A percentile compares a stretch with the other conserved stretches of the same genome.
Evolutionary conservation across 2,888 invertebrate genomes (phyloP).

Genomic region (Magallana nippona): DNA sequence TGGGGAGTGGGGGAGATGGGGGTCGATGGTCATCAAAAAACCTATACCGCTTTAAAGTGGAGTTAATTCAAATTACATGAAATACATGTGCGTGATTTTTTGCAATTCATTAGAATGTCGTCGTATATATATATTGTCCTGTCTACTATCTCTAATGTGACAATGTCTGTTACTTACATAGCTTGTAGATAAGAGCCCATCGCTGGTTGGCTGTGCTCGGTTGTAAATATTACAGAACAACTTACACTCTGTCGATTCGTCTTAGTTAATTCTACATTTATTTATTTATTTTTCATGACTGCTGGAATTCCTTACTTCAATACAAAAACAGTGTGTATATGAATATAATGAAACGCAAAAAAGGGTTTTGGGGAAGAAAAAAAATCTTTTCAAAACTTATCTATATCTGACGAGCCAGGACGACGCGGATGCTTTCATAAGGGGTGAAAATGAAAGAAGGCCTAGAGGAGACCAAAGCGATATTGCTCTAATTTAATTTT

Average conservation of each 20-base stretch:
- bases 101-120: too few relatives aligned
- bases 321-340: neutral
- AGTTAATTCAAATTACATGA: too few relatives aligned
- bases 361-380: too few relatives aligned
- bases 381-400: too few relatives aligned
- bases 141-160: neutral
- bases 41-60: too few relatives aligned
- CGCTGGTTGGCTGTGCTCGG: neutral
- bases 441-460: neutral
- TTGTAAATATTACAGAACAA: neutral
- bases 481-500: conserved; percentile 15
- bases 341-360: too few relatives aligned
- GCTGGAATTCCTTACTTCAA: too few relatives aligned
- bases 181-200: neutral
- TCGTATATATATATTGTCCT: too few relatives aligned
- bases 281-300: conserved; percentile 8
- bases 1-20: neutral
- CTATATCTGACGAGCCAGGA: neutral
- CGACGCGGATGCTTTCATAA: neutral
- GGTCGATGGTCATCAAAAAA: neutral
- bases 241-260: conserved; percentile 5
- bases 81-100: too few relatives aligned
- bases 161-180: neutral
- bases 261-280: conserved; percentile 7
- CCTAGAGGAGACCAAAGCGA: neutral